These are phyloP conservation scores for Elachura formosa DNA, from an alignment of 2,113 vertebrate genomes.

Conservation along the genomic window DNA sequence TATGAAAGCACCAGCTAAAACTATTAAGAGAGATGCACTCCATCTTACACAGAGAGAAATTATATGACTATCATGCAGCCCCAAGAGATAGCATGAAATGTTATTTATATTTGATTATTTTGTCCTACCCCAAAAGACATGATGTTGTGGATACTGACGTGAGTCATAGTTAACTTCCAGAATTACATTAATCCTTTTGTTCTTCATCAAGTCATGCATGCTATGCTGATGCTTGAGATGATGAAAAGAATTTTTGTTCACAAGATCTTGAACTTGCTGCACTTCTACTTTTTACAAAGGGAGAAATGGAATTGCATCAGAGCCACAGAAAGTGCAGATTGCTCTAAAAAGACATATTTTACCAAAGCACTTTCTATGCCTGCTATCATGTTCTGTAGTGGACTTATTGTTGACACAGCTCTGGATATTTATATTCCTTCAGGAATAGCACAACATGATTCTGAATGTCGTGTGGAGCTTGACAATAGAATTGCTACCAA, in stretches of 20 bases:
- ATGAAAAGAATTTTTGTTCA: conserved; percentile 23
- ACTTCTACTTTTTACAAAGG: not conserved
- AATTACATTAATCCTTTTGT: conserved; percentile 19
- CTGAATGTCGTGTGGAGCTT: not conserved
- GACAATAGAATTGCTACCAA: conserved; percentile 22
- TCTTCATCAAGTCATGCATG: not conserved
- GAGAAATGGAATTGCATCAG: not conserved
- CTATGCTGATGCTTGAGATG: not conserved
- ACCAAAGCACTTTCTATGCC: not conserved
- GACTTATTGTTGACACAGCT: conserved; percentile 27
- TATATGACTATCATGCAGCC: not conserved
- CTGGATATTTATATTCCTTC: conserved; percentile 50
- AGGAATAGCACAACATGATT: conserved; percentile 24
- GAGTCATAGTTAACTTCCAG: conserved; percentile 30
- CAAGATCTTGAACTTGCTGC: conserved; percentile 9
- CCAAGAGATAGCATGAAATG: not conserved
- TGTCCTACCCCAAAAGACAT: not conserved
- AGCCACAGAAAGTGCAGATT: not conserved
- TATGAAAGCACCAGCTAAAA: conserved; percentile 8
- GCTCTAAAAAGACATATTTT: not conserved
- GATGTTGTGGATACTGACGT: not conserved
- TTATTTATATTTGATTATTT: conserved; percentile 26
- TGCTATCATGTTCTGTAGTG: not conserved
- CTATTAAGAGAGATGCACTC: not conserved
- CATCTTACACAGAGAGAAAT: not conserved